Conservation (phyloP, 2,888 invertebrate genomes). For the Meteorus cinctellus region DNA sequence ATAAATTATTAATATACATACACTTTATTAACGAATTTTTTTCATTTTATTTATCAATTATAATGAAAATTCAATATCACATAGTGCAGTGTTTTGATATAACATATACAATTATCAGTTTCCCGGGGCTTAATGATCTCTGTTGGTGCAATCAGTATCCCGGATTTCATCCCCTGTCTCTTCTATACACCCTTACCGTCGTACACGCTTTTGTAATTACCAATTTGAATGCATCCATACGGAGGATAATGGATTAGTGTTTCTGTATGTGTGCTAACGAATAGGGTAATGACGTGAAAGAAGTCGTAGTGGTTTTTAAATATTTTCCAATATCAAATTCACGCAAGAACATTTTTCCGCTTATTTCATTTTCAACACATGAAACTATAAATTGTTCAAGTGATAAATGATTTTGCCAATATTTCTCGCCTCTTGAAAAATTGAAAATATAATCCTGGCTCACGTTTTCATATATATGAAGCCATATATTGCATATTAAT, state of each 20-base stretch:
- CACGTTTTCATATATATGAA: not conserved
- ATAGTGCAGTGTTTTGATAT: not conserved
- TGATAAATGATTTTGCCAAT: not conserved
- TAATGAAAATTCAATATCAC: conserved; percentile 1
- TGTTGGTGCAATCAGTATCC: conserved; percentile 37
- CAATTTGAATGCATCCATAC: conserved; percentile 45
- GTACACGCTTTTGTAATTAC: conserved; percentile 35
- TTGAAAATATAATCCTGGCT: not conserved
- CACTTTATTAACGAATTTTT: not conserved
- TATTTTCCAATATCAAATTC: not conserved
- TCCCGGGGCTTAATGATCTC: conserved; percentile 16
- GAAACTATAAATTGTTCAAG: not conserved
- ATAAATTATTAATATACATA: conserved; percentile 1
- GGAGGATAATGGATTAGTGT: conserved; percentile 24
- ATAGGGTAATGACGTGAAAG: not conserved
- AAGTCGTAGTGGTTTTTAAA: not conserved
- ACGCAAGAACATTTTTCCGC: not conserved
- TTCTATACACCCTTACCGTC: not conserved
- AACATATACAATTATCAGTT: not conserved
- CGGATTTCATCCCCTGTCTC: not conserved
- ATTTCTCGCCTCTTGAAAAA: not conserved
- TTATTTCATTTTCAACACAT: not conserved
- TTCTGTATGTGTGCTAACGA: not conserved
- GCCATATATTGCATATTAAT: not conserved
- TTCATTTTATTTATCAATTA: not conserved